Evolutionary conservation across 2,113 vertebrate species (phyloP).

Genomic region (Pelecanus crispus): DNA sequence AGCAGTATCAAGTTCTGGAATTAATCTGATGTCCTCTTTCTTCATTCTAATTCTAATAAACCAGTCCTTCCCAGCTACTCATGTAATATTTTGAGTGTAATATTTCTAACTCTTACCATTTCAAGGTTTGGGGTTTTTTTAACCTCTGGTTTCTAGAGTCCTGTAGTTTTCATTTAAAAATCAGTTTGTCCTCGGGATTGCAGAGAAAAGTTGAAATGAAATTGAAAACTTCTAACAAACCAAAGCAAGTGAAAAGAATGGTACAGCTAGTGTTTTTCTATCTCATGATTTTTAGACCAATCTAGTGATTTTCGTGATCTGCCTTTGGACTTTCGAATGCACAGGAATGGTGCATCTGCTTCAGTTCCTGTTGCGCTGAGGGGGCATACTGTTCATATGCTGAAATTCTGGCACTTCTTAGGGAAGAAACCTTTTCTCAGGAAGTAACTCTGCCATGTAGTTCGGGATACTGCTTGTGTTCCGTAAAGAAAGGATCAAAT

Average conservation of each 20-base stretch:
- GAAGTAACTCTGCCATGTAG: neutral
- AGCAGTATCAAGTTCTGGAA: constrained; percentile 12
- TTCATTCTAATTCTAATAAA: neutral
- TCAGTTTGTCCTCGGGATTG: neutral
- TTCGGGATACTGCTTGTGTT: neutral
- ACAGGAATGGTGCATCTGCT: neutral
- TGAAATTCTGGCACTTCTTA: neutral
- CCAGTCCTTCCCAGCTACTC: neutral
- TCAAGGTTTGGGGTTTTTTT: neutral
- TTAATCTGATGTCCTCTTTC: constrained; percentile 11
- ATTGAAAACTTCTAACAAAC: neutral
- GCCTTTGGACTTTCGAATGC: neutral
- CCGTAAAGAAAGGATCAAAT: neutral
- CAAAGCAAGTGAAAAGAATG: neutral
- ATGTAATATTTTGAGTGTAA: neutral
- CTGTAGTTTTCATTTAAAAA: neutral
- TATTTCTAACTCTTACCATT: neutral
- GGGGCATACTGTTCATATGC: neutral
- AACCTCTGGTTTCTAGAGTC: neutral
- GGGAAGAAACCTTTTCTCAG: neutral
- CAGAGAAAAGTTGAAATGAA: neutral
- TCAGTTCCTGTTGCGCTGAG: neutral
- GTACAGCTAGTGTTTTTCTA: neutral
- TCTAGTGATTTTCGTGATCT: neutral
- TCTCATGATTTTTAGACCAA: neutral